Base-by-base conservation (phyloP, 2,797 vertebrate genomes). In the Sebastes vulpes region DNA sequence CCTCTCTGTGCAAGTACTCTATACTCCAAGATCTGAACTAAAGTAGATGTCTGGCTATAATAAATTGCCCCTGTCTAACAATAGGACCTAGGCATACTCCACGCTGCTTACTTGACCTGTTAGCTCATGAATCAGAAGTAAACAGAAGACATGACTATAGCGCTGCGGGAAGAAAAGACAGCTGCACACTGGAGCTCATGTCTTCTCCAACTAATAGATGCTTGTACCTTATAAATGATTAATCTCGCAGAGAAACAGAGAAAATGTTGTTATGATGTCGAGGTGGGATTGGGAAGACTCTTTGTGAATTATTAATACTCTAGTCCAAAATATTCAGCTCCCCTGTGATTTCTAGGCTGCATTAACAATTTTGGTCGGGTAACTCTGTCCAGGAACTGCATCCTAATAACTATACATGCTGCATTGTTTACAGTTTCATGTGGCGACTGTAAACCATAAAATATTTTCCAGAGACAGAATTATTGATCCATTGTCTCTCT, bases 191-290 rank as follows among this genome's bases (percentile, higher is more conserved):
- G 60, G 9, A 65, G 23, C 29, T 76, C 48, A 3, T 46, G 38
- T 67, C 42, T 65, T 32, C 57, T 28, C 31, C 63, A 42, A 57
- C 70, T 50, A 82, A 84, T 10, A 6, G 48, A 81, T 66, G 29
- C 8, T 52, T 60, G 32, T 56, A 32, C 10, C 5, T 72, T 18
- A 86, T 94, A 56, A 90, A 93, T 86, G 56, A 93, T 92, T 92
- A 10, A 93, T 85, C 46, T 5, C 3, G 0, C 3, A 29, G 25
- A 57, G 53, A 58, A 60, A 57, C n/a, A 75, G 12, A 29, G 77
- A 56, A 85, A 76, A 61, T 28, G 32, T 57, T 79, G 50, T 75
- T 78, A 46, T 80, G 32, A 56, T 64, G 28, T 65, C 6, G 3
- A 38, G 14, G 65, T 61, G 21, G 53, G 48, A 31, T 57, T 54